Percentiles rank a stretch among this genome's conserved stretches.
phyloP scores from a whole-genome alignment of 2,113 vertebrate genomes.

The Synodontis membranacea region DNA sequence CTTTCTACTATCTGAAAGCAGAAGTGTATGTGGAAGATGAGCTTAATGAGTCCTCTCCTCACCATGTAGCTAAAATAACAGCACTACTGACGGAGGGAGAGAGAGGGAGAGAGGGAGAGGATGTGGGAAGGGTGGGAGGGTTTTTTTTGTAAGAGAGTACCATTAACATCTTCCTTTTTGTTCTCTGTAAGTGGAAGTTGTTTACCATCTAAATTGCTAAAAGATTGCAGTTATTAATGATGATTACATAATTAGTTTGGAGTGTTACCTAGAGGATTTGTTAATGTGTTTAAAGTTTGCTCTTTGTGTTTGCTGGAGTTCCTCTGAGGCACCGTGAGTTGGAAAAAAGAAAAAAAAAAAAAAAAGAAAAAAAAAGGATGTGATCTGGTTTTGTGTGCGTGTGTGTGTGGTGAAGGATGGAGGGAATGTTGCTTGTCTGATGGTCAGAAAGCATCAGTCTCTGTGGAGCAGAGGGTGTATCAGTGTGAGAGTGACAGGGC shows the following conservation, averaged over 20 bases:
- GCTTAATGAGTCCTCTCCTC: conserved; percentile 49
- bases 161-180: conserved; percentile 19
- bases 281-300: conserved; percentile 34
- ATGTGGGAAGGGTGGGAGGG: too few relatives aligned
- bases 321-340: neutral
- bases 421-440: conserved; percentile 7
- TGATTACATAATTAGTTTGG: conserved; percentile 30
- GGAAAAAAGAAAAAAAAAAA: neutral
- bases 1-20: conserved; percentile 41
- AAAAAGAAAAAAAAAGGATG: too few relatives aligned
- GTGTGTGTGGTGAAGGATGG: neutral
- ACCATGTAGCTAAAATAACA: conserved; percentile 31
- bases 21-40: conserved; percentile 35
- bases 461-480: conserved; percentile 15
- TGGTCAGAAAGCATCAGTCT: conserved; percentile 24
- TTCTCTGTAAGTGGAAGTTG: conserved; percentile 14
- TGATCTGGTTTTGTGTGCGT: neutral
- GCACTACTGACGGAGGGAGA: neutral
- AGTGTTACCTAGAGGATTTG: conserved; percentile 31
- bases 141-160: neutral
- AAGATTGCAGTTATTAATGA: conserved; percentile 33
- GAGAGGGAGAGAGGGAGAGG: neutral
- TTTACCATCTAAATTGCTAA: conserved; percentile 19
- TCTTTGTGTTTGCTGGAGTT: neutral
- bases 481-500: conserved; percentile 22